Evolutionary conservation across 2,888 invertebrate species (phyloP), one percentile per base, ranked within the genome.

Genomic region (Leptura quadrifasciata): DNA sequence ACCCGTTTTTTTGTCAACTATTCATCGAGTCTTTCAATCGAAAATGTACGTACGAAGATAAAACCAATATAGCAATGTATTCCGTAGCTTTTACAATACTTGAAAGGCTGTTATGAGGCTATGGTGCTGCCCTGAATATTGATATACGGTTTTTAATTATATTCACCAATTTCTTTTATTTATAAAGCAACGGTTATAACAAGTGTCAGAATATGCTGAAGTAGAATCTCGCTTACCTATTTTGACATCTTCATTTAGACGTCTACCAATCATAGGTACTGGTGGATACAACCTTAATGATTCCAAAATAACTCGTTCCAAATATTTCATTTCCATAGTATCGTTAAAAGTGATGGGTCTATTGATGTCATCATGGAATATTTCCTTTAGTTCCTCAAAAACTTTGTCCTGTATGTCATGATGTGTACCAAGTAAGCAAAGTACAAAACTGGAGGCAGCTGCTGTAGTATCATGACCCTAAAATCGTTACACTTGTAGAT

Each of bases 251-350:
- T 94, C 92, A 71, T 94, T 93, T 39, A 95, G 86, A 80, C 93
- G 91, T 83, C 95, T 91, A 8, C 95, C 95, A 84, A 96, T 95
- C 18, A 94, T 89, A 27, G 95, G 95, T 69, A 96, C 94, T 80
- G 95, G 95, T 73, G 95, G 95, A 86, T 93, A 96, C 91, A 95
- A 90, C 83, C 95, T 92, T 21, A 95, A 89, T 3, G 95, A 94
- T 88, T 96, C 95, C 93, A 96, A 93, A 64, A 96, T 91, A 77
- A 95, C 95, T 77, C 95, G 91, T 88, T 96, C 96, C 81, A 96
- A 89, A 85, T 95, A 95, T 88, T 96, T 96, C 95, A 96, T 95
- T 88, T 95, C 94, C n/a, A 95, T 87, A 0, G 95, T 95, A 81
- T 96, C 96, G 84, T 94, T 93, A 90, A 94, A 95, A 12, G 95